phyloP scores from a whole-genome alignment of 2,113 vertebrate genomes.

The Zapornia atra region DNA sequence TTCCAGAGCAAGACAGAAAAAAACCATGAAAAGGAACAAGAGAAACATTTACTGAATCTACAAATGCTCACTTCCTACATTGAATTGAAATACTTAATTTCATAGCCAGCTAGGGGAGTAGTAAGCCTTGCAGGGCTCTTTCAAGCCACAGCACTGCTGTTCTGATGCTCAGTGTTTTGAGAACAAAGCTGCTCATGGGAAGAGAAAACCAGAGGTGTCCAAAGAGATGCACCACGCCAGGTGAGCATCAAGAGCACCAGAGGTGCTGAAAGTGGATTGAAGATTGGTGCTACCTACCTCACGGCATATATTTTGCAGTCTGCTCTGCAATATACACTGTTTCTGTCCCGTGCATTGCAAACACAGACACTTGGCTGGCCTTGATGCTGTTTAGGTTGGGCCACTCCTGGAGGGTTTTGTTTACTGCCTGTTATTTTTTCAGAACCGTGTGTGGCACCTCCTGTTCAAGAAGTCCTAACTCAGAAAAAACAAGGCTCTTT shows the following conservation, averaged over 20 bases:
- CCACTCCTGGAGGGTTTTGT: not conserved
- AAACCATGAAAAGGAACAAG: not conserved
- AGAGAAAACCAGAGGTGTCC: fast-evolving
- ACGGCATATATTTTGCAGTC: not conserved
- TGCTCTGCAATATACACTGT: not conserved
- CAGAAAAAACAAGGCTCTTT: not conserved
- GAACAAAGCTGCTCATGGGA: not conserved
- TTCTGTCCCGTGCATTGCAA: not conserved
- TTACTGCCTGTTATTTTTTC: not conserved
- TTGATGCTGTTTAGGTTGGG: not conserved
- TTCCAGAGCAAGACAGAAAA: not conserved
- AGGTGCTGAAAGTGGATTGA: not conserved
- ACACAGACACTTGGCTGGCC: not conserved
- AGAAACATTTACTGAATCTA: not conserved
- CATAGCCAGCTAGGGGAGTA: fast-evolving
- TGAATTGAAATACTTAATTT: not conserved
- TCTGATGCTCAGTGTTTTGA: not conserved
- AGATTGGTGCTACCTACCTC: not conserved
- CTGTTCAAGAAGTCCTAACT: not conserved
- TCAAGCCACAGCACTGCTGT: not conserved
- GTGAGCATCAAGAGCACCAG: not conserved
- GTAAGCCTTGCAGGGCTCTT: not conserved
- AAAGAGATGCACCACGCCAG: not conserved
- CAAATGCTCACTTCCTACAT: not conserved
- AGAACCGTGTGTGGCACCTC: not conserved